These are phyloP conservation scores for Psilanteris sp. DNA, from an alignment of 1,140 invertebrate genomes.

Conservation along the genomic window DNA sequence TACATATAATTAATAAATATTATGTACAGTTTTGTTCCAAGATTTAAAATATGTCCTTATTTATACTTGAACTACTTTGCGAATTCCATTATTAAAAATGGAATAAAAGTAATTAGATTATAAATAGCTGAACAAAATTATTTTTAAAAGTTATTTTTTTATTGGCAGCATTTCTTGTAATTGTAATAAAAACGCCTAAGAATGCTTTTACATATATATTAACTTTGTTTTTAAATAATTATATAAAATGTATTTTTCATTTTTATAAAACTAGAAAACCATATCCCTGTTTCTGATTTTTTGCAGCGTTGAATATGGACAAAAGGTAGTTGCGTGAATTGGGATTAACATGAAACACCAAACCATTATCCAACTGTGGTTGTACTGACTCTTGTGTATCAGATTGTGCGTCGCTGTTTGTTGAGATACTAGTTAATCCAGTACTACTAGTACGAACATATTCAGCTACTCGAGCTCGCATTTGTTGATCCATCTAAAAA, in stretches of 20 bases:
- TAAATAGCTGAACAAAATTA: too few relatives aligned
- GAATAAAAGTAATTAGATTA: too few relatives aligned
- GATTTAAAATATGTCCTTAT: too few relatives aligned
- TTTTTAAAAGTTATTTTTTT: too few relatives aligned
- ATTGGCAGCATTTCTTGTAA: too few relatives aligned
- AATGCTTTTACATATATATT: too few relatives aligned
- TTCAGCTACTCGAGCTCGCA: constrained; percentile 80
- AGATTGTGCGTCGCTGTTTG: constrained; percentile 72
- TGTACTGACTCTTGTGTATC: constrained; percentile 65
- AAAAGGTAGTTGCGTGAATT: constrained; percentile 79
- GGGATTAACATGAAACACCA: constrained; percentile 78
- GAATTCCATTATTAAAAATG: too few relatives aligned
- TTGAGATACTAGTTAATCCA: constrained; percentile 75
- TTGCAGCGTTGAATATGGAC: constrained; percentile 78
- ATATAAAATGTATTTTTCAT: neutral
- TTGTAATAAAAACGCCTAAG: too few relatives aligned
- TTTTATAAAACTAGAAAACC: constrained; percentile 74
- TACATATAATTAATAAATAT: too few relatives aligned
- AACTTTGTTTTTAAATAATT: neutral
- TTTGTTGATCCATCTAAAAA: constrained; percentile 80
- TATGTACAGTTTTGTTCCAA: too few relatives aligned
- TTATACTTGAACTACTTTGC: too few relatives aligned
- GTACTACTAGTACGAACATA: constrained; percentile 80
- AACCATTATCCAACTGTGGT: constrained; percentile 68
- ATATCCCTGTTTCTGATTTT: constrained; percentile 76